Conservation (phyloP, 2,888 invertebrate species). For the Phytoseiulus persimilis region DNA sequence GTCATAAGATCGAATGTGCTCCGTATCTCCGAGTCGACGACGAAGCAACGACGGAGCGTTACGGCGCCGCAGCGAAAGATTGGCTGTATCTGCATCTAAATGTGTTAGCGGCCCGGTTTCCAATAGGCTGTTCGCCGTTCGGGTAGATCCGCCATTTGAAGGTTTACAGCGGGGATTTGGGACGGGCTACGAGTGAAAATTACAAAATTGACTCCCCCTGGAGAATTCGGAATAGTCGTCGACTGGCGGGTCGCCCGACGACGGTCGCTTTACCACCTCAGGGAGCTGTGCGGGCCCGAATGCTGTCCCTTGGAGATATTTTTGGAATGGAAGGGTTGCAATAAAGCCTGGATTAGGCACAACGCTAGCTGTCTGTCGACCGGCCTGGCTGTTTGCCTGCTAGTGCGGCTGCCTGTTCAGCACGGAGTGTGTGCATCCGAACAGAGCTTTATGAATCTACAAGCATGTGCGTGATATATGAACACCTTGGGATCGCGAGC, state of each 20-base stretch:
- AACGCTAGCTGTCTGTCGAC: not conserved
- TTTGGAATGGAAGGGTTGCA: not conserved
- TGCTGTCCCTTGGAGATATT: not conserved
- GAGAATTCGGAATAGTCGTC: not conserved
- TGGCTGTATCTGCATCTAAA: not conserved
- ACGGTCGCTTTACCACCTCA: not conserved
- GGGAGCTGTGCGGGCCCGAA: not conserved
- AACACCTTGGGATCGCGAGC: not conserved
- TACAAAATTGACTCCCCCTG: conserved; percentile 5
- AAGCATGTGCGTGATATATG: conserved; percentile 5
- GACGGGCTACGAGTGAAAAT: not conserved
- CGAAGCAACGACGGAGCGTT: not conserved
- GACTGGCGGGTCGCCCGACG: not conserved
- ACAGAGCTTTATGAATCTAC: not conserved
- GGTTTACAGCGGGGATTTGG: not conserved
- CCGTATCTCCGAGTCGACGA: not conserved
- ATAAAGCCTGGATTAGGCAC: not conserved
- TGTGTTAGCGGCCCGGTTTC: not conserved
- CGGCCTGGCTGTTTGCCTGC: too few relatives aligned
- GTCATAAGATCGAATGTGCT: not conserved
- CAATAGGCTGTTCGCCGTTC: not conserved
- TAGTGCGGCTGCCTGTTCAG: too few relatives aligned
- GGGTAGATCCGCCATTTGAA: not conserved
- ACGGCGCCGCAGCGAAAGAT: not conserved
- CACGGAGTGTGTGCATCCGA: not conserved